Evolutionary conservation across 1,140 invertebrate species (phyloP), one percentile per base, ranked within the genome.

Genomic region (Drosophila ironensis): DNA sequence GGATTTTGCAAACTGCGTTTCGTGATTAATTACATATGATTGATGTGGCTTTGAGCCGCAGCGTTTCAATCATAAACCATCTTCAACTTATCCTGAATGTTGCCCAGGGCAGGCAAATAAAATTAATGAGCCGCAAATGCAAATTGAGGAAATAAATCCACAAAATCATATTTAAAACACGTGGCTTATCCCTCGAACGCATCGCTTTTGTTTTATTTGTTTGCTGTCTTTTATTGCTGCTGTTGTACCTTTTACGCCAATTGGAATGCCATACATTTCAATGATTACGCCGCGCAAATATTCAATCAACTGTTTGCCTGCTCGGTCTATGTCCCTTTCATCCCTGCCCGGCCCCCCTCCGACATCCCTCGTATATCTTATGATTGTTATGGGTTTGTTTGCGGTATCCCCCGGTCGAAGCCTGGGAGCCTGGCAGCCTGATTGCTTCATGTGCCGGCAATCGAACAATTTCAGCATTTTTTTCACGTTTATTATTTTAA

Each of bases 401-500:
- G 12, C n/a, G 16, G 16, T 4, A 12, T 11, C 11, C 24, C 12
- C 24, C 24, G 17, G 28, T n/a, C n/a, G n/a, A n/a, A n/a, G n/a
- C n/a, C n/a, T n/a, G n/a, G n/a, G n/a, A n/a, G n/a, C 11, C 19
- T 25, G 28, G 33, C 42, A 5, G 40, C 11, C 56, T 45, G 46
- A 33, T 28, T 64, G 59, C 14, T 67, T 44, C 37, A 53, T 67
- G 46, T 66, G 45, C 38, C 14, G 50, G 24, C 48, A 60, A 60
- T 54, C 37, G 41, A 67, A 54, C 47, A 67, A 64, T 52, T 67
- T 46, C 24, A 6, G 40, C 28, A 53, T 67, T 67, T 64, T n/a
- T 67, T 68, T 33, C 61, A 67, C 48, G 19, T 54, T 68, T 54
- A 66, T 68, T 67, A 68, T 68, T 68, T 68, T 68, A 68, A 67